phyloP scores from a whole-genome alignment of 1,140 invertebrate genomes.

The Yoshiicerus persimilis region DNA sequence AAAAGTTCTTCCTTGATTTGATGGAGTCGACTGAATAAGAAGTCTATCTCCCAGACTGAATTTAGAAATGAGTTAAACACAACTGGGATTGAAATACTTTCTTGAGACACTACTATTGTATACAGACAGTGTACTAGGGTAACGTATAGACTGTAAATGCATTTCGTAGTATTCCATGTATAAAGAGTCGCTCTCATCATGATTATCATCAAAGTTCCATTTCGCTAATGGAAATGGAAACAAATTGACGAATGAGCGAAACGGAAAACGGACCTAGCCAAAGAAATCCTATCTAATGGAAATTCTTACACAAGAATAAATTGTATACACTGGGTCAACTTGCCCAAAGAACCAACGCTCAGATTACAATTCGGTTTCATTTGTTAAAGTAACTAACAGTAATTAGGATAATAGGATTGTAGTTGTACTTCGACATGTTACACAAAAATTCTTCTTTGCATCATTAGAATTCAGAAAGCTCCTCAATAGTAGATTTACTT shows the following conservation, averaged over 20 bases:
- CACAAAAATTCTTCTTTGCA: neutral
- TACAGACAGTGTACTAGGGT: neutral
- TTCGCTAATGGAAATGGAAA: constrained; percentile 40
- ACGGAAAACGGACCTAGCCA: neutral
- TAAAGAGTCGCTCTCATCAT: neutral
- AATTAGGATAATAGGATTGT: neutral
- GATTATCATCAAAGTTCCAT: constrained; percentile 39
- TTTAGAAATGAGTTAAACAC: neutral
- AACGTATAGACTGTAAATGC: neutral
- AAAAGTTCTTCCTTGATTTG: neutral
- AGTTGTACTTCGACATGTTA: neutral
- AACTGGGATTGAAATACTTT: neutral
- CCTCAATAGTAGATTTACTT: no score
- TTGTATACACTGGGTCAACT: neutral
- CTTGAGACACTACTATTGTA: neutral
- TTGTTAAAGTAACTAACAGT: neutral
- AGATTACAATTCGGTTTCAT: neutral
- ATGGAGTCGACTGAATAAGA: neutral
- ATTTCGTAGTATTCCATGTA: neutral
- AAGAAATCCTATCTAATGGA: neutral
- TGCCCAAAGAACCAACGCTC: neutral
- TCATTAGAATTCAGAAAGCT: no score
- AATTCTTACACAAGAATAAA: neutral
- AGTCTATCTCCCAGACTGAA: neutral
- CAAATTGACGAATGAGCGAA: neutral